These are phyloP conservation scores for Nestor notabilis DNA, from an alignment of 2,113 vertebrate genomes.

Conservation along the genomic window DNA sequence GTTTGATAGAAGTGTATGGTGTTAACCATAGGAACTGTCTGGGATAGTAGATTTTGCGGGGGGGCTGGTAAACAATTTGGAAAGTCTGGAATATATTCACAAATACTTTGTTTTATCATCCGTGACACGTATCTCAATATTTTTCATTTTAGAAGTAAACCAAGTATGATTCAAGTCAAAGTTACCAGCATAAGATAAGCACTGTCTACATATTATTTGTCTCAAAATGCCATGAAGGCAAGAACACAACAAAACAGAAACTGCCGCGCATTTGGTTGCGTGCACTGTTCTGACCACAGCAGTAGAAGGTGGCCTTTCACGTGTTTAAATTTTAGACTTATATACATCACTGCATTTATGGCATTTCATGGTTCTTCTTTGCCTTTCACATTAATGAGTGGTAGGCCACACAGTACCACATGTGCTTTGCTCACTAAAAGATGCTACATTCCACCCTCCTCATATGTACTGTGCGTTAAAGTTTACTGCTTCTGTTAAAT, in stretches of 20 bases:
- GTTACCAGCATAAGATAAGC: neutral
- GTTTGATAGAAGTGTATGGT: neutral
- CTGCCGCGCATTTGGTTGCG: neutral
- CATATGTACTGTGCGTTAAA: neutral
- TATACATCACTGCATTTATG: neutral
- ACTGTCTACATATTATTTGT: neutral
- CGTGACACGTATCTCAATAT: neutral
- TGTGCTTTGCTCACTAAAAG: constrained; percentile 22
- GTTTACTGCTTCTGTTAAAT: neutral
- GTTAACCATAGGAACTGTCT: neutral
- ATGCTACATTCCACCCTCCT: neutral
- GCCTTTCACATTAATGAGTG: constrained; percentile 10
- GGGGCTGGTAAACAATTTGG: neutral
- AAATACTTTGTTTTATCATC: neutral
- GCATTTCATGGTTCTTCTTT: neutral
- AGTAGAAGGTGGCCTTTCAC: neutral
- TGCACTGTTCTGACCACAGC: neutral
- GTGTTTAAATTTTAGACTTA: neutral
- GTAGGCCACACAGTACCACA: constrained; percentile 17
- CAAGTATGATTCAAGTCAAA: neutral
- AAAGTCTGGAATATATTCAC: neutral
- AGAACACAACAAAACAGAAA: neutral
- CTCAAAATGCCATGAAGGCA: neutral
- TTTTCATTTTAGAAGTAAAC: constrained; percentile 22
- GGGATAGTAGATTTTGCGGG: neutral